Conservation (phyloP, 2,113 vertebrate species). For the Datnioides undecimradiatus region DNA sequence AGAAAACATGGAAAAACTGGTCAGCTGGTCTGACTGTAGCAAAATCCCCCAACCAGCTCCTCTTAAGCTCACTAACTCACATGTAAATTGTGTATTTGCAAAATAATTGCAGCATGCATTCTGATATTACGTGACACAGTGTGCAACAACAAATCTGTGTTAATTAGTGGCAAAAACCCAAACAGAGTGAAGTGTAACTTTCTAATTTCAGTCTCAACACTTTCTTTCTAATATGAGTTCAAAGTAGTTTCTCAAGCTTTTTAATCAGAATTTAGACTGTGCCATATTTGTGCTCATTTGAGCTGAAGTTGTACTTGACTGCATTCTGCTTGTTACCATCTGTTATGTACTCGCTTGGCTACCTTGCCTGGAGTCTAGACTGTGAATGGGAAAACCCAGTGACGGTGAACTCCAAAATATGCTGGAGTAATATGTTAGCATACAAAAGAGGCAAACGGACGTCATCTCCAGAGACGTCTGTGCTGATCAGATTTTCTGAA, state of each 20-base stretch:
- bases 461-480: slow-evolving; percentile 12
- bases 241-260: slow-evolving; percentile 30
- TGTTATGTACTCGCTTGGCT: slow-evolving; percentile 64
- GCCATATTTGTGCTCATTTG: slow-evolving; percentile 60
- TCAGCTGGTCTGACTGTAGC: background rate
- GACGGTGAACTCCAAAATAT: slow-evolving; percentile 36
- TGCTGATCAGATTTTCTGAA: slow-evolving; percentile 11
- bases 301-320: slow-evolving; percentile 60
- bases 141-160: background rate
- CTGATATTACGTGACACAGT: background rate
- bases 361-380: slow-evolving; percentile 55
- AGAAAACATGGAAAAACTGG: background rate
- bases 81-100: background rate
- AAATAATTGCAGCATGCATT: background rate
- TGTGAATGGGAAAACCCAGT: slow-evolving; percentile 42
- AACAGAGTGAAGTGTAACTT: slow-evolving; percentile 8
- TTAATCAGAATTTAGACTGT: slow-evolving; percentile 28
- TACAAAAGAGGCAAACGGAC: slow-evolving; percentile 11
- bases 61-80: background rate
- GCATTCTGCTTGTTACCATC: slow-evolving; percentile 64
- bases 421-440: slow-evolving; percentile 17
- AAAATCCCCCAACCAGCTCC: background rate
- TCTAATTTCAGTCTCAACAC: slow-evolving; percentile 15
- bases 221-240: slow-evolving; percentile 16
- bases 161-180: background rate